A percentile compares a stretch with the other conserved stretches of the same genome.
These are phyloP conservation scores for Eristalinus sepulchralis DNA, from an alignment of 2,888 invertebrate species.

Conservation along the genomic window DNA sequence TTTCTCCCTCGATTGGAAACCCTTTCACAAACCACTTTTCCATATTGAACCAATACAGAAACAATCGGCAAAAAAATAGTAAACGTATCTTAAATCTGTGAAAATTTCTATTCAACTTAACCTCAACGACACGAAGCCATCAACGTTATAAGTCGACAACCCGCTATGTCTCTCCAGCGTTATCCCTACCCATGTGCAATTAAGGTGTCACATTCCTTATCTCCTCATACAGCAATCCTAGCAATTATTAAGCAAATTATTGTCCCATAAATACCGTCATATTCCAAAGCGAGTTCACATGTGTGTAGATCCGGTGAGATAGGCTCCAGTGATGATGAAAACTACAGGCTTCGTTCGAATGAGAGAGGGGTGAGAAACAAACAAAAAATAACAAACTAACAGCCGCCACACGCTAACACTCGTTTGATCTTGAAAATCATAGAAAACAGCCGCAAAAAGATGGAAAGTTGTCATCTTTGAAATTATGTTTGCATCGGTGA, in stretches of 20 bases:
- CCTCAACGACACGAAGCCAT: not conserved
- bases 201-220: not conserved
- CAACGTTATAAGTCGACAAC: not conserved
- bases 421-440: constrained; percentile 63
- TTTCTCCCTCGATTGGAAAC: too few relatives aligned
- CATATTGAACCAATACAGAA: not conserved
- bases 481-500: constrained; percentile 52
- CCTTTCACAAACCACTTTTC: not conserved
- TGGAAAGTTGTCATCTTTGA: constrained; percentile 69
- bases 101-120: not conserved
- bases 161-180: not conserved
- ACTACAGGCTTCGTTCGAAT: too few relatives aligned
- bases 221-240: not conserved
- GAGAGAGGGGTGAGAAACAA: not conserved
- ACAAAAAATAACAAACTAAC: constrained; percentile 1
- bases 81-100: not conserved
- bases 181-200: not conserved
- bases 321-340: constrained; percentile 43
- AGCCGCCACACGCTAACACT: constrained; percentile 15
- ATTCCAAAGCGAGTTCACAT: constrained; percentile 31
- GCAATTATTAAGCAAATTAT: constrained; percentile 38
- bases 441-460: constrained; percentile 31
- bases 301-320: constrained; percentile 30
- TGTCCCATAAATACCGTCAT: constrained; percentile 52
- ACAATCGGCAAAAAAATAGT: too few relatives aligned